A percentile compares a stretch with the other conserved stretches of the same genome.
Evolutionary conservation across 2,888 invertebrate species (phyloP).

Genomic region (Macaria notata): DNA sequence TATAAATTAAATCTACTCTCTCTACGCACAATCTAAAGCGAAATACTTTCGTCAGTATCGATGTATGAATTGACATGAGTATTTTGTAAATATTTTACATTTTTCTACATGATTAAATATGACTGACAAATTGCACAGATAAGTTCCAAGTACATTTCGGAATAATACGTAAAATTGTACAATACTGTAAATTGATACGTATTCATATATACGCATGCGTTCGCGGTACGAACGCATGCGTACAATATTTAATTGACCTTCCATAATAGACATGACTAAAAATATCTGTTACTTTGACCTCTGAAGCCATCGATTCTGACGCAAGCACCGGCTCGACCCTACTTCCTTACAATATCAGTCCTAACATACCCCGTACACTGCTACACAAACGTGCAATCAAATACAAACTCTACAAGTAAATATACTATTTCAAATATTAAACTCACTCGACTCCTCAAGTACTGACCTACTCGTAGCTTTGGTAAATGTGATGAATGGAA

Average conservation of each 20-base stretch:
- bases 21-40: slow-evolving; percentile 5
- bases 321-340: slow-evolving; percentile 7
- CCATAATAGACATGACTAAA: slow-evolving; percentile 1
- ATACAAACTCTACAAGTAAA: slow-evolving; percentile 12
- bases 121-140: no score
- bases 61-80: slow-evolving; percentile 14
- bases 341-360: slow-evolving; percentile 28
- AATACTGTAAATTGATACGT: no score
- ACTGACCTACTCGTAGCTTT: slow-evolving; percentile 7
- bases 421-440: slow-evolving; percentile 2
- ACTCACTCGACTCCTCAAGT: not conserved
- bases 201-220: no score
- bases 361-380: slow-evolving; percentile 22
- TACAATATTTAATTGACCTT: slow-evolving; percentile 12
- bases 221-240: no score
- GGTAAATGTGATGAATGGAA: slow-evolving; percentile 7
- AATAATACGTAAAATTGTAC: not conserved
- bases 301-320: slow-evolving; percentile 12
- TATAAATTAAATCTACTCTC: slow-evolving; percentile 5
- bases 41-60: slow-evolving; percentile 13
- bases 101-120: not conserved
- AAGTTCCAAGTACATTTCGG: not conserved
- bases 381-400: slow-evolving; percentile 25
- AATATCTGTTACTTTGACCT: not conserved
- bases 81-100: slow-evolving; percentile 6